Base-by-base conservation (phyloP, 2,113 vertebrate species). In the Malurus alboscapulatus region DNA sequence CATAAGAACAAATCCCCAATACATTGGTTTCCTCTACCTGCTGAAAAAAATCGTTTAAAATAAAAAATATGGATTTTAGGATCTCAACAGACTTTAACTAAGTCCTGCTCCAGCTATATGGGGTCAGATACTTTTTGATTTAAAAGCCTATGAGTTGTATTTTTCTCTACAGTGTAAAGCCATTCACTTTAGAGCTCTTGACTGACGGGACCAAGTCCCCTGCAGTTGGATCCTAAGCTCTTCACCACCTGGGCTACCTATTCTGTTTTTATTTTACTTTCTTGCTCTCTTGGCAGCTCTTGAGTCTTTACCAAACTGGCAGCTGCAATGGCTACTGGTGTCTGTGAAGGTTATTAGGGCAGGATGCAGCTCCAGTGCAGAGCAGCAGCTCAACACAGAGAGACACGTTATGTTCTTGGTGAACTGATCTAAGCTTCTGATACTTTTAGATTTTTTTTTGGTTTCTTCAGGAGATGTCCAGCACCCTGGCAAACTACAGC, bases 261-360 rank as follows among this genome's bases (percentile, higher is more conserved):
- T 45, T 26, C 7, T 17, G 2, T 27, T 51, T 58, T 72, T 45
- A 34, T 5, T 45, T 78, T 36, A 22, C 13, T 29, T 1, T 50
- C 47, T 75, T 44, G 20, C 1, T 63, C 7, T 78, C 3, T 34
- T 55, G 22, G 22, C 42, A 69, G 8, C 0, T 9, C 3, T 30
- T 53, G 25, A 38, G 3, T 20, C 14, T 83, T 53, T 68, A n/a
- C 25, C 42, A 65, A 61, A 62, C 36, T 36, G 66, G 36, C 1
- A 4, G 47, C 22, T 6, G 11, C 38, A 18, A 9, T 16, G 29
- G 17, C 8, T 45, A 10, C 48, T 85, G 44, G 3, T 79, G 26
- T 17, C 30, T 57, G 25, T 6, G 12, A 38, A 38, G 6, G 4
- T 27, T 36, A 5, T 38, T 45, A 58, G 12, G 1, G 2, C 1